phyloP scores from a whole-genome alignment of 2,113 vertebrate genomes.

The Calyptomena viridis region DNA sequence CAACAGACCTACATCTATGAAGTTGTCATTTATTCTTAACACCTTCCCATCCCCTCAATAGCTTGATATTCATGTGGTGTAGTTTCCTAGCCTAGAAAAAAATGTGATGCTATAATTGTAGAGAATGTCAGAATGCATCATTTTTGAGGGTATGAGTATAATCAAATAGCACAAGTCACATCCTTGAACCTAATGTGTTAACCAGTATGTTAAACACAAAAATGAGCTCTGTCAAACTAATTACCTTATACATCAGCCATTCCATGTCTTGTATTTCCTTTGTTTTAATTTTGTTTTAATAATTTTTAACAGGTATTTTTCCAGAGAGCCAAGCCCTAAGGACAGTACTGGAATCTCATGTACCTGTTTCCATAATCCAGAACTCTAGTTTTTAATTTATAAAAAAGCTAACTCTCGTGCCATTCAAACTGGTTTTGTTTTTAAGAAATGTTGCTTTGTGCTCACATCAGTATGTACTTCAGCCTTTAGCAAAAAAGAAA shows the following conservation, averaged over 20 bases:
- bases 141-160: background rate
- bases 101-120: background rate
- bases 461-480: slow-evolving; percentile 58
- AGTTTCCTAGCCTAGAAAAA: background rate
- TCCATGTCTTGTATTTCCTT: background rate
- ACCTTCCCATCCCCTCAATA: background rate
- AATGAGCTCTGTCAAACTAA: background rate
- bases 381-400: slow-evolving; percentile 74
- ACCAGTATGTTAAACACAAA: background rate
- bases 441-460: slow-evolving; percentile 65
- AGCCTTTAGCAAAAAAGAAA: slow-evolving; percentile 51
- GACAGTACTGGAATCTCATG: slow-evolving; percentile 69
- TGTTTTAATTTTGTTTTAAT: background rate
- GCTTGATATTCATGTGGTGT: background rate
- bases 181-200: background rate
- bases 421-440: slow-evolving; percentile 68
- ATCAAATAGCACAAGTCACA: background rate
- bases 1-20: background rate
- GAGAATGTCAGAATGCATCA: background rate
- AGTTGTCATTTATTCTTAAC: background rate
- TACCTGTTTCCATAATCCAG: slow-evolving; percentile 59
- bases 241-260: background rate
- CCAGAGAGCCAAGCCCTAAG: slow-evolving; percentile 91
- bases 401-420: slow-evolving; percentile 69
- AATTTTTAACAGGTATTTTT: slow-evolving; percentile 86